Conservation (phyloP, 2,888 invertebrate genomes). For the Epiblema foenella region DNA sequence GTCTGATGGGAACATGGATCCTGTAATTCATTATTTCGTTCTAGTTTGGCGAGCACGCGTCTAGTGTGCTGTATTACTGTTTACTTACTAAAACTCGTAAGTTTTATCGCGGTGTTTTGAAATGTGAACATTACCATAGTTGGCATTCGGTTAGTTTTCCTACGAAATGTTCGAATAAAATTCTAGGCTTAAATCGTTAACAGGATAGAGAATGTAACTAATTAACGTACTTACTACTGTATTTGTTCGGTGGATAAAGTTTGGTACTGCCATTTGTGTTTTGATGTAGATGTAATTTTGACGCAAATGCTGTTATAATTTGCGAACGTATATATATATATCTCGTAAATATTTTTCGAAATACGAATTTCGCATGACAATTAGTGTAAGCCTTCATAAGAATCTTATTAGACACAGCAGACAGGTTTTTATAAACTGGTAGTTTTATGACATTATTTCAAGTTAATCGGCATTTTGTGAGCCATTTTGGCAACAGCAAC, state of each 20-base stretch:
- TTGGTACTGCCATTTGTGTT: conserved; percentile 27
- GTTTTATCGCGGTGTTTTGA: not conserved
- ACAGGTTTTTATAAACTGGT: too few species aligned
- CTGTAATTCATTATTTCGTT: conserved; percentile 42
- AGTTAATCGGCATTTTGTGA: too few species aligned
- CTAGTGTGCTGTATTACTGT: conserved; percentile 28
- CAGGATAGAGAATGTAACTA: conserved; percentile 35
- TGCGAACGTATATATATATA: not conserved
- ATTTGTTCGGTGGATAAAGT: conserved; percentile 32
- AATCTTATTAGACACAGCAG: not conserved
- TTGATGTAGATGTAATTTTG: conserved; percentile 14
- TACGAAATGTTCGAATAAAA: not conserved
- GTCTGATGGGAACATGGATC: conserved; percentile 25
- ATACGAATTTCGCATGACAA: not conserved
- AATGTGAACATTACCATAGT: not conserved
- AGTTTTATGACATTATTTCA: too few species aligned
- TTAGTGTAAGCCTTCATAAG: not conserved
- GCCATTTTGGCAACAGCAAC: too few species aligned
- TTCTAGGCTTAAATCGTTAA: conserved; percentile 4
- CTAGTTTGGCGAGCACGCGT: conserved; percentile 33
- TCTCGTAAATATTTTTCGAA: not conserved
- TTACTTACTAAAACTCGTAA: conserved; percentile 17
- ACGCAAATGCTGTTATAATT: conserved; percentile 3
- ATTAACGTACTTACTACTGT: conserved; percentile 26
- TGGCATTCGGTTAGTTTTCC: not conserved